phyloP scores from a whole-genome alignment of 2,888 invertebrate species.

The Ophion ventricosus region DNA sequence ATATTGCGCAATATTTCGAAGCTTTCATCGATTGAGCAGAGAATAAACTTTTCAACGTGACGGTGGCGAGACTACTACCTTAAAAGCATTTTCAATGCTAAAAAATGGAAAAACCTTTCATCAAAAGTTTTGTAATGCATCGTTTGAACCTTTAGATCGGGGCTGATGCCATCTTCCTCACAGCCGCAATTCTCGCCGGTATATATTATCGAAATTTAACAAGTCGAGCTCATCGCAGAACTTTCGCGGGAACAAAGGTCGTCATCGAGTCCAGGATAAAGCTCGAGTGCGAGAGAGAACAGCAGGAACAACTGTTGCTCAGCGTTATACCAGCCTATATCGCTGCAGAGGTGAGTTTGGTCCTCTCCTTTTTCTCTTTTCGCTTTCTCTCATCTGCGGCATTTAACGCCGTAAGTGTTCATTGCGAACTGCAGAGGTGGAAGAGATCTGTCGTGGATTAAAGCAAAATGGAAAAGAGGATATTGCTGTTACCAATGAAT shows the following conservation, averaged over 20 bases:
- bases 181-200: slow-evolving; percentile 92
- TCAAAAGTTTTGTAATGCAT: background rate
- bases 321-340: slow-evolving; percentile 98
- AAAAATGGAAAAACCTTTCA: background rate
- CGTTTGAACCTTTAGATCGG: slow-evolving; percentile 86
- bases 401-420: slow-evolving; percentile 1
- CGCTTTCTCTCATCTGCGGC: background rate
- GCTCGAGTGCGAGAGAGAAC: slow-evolving; percentile 95
- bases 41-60: too few species aligned
- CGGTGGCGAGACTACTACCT: too few species aligned
- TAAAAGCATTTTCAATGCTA: too few species aligned
- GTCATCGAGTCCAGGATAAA: slow-evolving; percentile 96
- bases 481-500: background rate
- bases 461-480: background rate
- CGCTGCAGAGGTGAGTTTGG: slow-evolving; percentile 94
- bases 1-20: too few species aligned
- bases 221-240: slow-evolving; percentile 93
- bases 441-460: too few species aligned
- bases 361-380: background rate
- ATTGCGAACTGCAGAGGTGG: background rate
- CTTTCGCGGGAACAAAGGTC: slow-evolving; percentile 94
- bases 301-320: slow-evolving; percentile 95
- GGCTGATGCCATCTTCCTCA: slow-evolving; percentile 90
- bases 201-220: slow-evolving; percentile 95
- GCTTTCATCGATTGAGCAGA: too few species aligned